Evolutionary conservation across 1,140 invertebrate genomes (phyloP), one percentile per base, ranked within the genome.

Genomic region (Scaptomyza pallida): DNA sequence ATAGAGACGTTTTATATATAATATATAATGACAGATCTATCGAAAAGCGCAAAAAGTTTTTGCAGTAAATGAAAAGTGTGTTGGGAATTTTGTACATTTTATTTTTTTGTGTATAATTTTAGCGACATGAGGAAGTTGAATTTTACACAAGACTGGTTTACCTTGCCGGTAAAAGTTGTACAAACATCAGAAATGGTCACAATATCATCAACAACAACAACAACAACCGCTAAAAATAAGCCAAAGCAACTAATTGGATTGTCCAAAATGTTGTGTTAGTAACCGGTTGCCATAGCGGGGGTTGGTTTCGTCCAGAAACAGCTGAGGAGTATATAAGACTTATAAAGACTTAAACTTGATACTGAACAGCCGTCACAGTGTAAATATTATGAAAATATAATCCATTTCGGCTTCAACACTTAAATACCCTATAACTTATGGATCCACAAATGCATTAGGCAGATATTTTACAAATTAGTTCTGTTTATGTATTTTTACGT

Each of bases 111-210:
- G 6, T 6, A 26, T 26, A 21, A 21, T 4, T 26, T 0, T 26
- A 26, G 23, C 23, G 23, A 26, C 23, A 26, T 5, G 23, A 26
- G 16, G 17, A 52, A 61, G 23, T 62, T 19, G 19, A 17, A 10
- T 55, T 16, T 48, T 44, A 52, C 15, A 15, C 10, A 26, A 62
- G 30, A 63, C 50, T 41, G 57, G 41, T 37, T 61, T 52, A 2
- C 3, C 16, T n/a, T 35, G 26, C 26, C 19, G 2, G 40, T 13
- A 47, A 55, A 43, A 50, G 65, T 47, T 35, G 52, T n/a, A 47
- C 19, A 61, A 52, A 52, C 26, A 5, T 17, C 48, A 35, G 30
- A 57, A 56, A 57, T 44, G 44, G 15, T n/a, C 55, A 16, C 10
- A 23, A 52, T 52, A 44, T 30, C 23, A 40, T 16, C 41, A 30